Evolutionary conservation across 2,888 invertebrate genomes (phyloP).

Genomic region (Drosophila koepferae): DNA sequence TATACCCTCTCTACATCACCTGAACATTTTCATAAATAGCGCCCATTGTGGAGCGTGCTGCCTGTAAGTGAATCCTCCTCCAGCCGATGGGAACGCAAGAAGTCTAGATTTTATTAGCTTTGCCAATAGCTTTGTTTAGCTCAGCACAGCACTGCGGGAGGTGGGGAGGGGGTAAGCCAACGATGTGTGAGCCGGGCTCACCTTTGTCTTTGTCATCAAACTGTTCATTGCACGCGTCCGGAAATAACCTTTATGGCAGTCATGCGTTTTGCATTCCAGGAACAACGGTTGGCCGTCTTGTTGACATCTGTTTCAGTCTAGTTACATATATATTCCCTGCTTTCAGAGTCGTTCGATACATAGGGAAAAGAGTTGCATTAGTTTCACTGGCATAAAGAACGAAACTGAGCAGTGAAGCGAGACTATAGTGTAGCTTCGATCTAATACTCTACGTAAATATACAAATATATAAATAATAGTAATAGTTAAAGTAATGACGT

Average conservation of each 20-base stretch:
- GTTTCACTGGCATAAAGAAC: too few species aligned
- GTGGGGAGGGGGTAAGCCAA: background rate
- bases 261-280: background rate
- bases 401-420: too few species aligned
- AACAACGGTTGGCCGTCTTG: background rate
- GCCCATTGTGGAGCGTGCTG: background rate
- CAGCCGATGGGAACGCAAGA: background rate
- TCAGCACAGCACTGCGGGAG: background rate
- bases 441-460: too few species aligned
- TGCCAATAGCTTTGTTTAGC: background rate
- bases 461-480: too few species aligned
- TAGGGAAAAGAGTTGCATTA: too few species aligned
- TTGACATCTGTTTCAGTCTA: background rate
- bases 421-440: too few species aligned
- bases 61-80: background rate
- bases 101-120: background rate
- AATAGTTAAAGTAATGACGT: too few species aligned
- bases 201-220: background rate
- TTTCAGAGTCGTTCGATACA: background rate
- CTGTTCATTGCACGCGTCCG: background rate
- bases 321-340: background rate
- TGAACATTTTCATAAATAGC: background rate
- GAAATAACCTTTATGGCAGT: background rate
- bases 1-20: background rate
- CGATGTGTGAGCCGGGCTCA: background rate